Percentiles rank a stretch among this genome's conserved stretches.
Conservation (phyloP, 2,797 vertebrate genomes). For the Pyrocephalus nanus region DNA sequence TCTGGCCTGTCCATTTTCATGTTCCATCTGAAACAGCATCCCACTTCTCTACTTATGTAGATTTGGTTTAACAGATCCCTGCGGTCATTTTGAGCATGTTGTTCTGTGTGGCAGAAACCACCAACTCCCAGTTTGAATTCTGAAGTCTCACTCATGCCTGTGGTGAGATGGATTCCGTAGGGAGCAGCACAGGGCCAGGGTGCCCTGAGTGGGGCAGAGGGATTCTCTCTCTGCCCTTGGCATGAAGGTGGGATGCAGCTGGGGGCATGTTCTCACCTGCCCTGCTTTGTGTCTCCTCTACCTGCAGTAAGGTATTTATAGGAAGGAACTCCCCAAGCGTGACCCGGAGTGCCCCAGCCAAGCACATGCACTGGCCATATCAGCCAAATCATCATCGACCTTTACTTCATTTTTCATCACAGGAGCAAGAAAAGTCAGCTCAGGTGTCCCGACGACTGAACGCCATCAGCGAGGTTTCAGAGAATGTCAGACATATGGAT, state of each 20-base stretch:
- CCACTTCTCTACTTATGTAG: background rate
- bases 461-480: conserved; percentile 81
- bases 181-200: background rate
- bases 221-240: background rate
- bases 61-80: background rate
- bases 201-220: background rate
- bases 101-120: background rate
- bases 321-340: background rate
- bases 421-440: conserved; percentile 89
- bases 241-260: background rate
- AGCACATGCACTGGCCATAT: accelerated
- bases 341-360: background rate
- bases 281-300: background rate
- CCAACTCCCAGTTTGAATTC: background rate
- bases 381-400: background rate
- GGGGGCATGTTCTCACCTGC: background rate
- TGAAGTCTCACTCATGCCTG: background rate
- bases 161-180: background rate
- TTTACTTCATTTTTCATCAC: background rate
- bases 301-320: background rate
- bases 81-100: background rate
- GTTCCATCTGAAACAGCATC: background rate
- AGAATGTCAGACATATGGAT: conserved; percentile 73
- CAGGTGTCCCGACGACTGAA: conserved; percentile 77
- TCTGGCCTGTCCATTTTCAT: background rate